phyloP scores from a whole-genome alignment of 2,113 vertebrate genomes.

The Synodontis membranacea region DNA sequence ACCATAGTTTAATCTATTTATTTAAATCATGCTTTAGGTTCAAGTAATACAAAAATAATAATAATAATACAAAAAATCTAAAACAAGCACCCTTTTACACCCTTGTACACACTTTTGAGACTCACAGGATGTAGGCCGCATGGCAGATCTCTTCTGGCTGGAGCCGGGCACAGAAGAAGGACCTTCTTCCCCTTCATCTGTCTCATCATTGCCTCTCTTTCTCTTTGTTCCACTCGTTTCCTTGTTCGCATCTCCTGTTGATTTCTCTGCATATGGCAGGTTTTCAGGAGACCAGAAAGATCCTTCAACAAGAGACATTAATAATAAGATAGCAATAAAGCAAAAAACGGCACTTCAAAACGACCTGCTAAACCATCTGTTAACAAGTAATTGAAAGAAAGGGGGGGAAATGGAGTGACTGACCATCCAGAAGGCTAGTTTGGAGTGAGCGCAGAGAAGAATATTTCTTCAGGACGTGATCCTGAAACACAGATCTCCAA shows the following conservation, averaged over 20 bases:
- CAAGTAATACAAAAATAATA: neutral
- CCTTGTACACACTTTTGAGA: too few species aligned
- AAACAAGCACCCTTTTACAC: neutral
- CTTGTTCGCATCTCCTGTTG: neutral
- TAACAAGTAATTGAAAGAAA: neutral
- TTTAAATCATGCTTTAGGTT: neutral
- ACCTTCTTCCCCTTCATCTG: neutral
- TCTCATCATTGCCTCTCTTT: neutral
- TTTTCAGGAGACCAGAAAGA: slow-evolving; percentile 45
- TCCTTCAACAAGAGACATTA: slow-evolving; percentile 43
- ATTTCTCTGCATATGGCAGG: neutral
- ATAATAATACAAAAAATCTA: neutral
- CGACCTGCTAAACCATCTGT: neutral
- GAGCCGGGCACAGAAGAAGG: neutral
- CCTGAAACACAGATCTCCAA: slow-evolving; percentile 53
- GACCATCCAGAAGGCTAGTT: slow-evolving; percentile 64
- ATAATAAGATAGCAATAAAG: neutral
- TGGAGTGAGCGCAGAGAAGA: slow-evolving; percentile 52
- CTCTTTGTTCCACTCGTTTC: neutral
- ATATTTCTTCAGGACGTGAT: slow-evolving; percentile 45
- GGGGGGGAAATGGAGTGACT: slow-evolving; percentile 14
- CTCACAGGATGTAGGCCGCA: slow-evolving; percentile 46
- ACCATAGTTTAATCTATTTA: neutral
- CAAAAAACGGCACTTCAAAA: neutral
- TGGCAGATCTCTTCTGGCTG: neutral